Evolutionary conservation across 2,797 vertebrate species (phyloP).

Genomic region (Novumbra hubbsi): DNA sequence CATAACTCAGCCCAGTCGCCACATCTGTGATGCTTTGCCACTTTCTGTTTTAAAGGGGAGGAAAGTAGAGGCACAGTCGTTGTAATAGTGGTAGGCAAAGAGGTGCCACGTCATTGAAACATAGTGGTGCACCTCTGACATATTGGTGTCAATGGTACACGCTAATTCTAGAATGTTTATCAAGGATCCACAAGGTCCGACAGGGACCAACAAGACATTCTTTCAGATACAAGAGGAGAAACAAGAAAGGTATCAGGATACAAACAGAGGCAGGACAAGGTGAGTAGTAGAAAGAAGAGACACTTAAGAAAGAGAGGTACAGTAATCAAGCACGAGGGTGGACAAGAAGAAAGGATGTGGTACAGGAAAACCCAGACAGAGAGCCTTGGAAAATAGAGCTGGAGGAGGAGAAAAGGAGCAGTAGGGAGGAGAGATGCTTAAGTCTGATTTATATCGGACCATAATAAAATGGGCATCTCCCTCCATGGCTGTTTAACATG

Average conservation of each 20-base stretch:
- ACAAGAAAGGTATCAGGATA: too few species aligned
- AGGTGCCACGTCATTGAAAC: not conserved
- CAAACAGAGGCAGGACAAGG: not conserved
- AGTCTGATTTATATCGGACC: slow-evolving; percentile 99
- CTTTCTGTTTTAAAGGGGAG: slow-evolving; percentile 9
- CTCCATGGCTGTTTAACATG: slow-evolving; percentile 99
- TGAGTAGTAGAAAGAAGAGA: not conserved
- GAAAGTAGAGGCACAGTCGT: not conserved
- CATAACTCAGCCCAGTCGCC: slow-evolving; percentile 56
- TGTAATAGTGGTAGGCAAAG: not conserved
- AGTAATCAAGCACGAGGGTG: not conserved
- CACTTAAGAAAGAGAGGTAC: not conserved
- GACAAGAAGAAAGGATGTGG: not conserved
- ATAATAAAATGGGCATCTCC: slow-evolving; percentile 98
- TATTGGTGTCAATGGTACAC: not conserved
- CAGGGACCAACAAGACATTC: not conserved
- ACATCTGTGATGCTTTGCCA: slow-evolving; percentile 50
- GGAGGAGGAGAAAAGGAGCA: slow-evolving; percentile 27
- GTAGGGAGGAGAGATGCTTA: slow-evolving; percentile 92
- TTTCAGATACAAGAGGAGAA: not conserved
- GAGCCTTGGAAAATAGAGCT: slow-evolving; percentile 20
- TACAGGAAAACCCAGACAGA: slow-evolving; percentile 1
- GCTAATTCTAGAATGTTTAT: not conserved
- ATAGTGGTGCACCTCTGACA: not conserved
- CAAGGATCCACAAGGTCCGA: not conserved